These are phyloP conservation scores for Falco punctatus DNA, from an alignment of 2,113 vertebrate genomes.

Conservation along the genomic window DNA sequence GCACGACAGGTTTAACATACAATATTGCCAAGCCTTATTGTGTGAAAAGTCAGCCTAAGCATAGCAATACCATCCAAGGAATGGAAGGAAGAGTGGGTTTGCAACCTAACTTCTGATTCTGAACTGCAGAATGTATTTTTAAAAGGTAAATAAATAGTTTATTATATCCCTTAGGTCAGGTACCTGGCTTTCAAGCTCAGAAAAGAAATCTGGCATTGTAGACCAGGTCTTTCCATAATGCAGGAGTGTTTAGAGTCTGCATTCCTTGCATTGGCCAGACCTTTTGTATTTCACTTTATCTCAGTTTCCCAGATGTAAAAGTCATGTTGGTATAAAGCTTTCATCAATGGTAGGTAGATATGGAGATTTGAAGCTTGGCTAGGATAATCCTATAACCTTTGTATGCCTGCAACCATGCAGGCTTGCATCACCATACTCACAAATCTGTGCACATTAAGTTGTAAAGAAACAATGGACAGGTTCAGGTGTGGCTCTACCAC, in stretches of 20 bases:
- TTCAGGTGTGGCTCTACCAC: background rate
- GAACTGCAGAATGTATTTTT: background rate
- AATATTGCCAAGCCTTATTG: background rate
- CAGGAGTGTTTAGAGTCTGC: background rate
- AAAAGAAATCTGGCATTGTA: background rate
- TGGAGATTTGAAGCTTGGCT: background rate
- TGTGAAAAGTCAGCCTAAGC: background rate
- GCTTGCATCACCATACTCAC: background rate
- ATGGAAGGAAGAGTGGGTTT: background rate
- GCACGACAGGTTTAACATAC: background rate
- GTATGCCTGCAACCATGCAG: background rate
- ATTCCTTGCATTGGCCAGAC: background rate
- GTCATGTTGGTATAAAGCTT: background rate
- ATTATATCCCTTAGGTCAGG: background rate
- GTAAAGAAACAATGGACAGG: background rate
- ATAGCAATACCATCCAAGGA: background rate
- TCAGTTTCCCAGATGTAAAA: background rate
- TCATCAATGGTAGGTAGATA: background rate
- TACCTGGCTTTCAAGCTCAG: background rate
- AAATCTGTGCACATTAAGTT: background rate
- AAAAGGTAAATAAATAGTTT: background rate
- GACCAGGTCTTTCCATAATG: background rate
- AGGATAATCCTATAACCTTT: background rate
- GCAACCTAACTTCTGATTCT: background rate
- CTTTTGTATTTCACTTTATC: background rate